Evolutionary conservation across 1,140 invertebrate genomes (phyloP).

Genomic region (Wasmannia auropunctata): DNA sequence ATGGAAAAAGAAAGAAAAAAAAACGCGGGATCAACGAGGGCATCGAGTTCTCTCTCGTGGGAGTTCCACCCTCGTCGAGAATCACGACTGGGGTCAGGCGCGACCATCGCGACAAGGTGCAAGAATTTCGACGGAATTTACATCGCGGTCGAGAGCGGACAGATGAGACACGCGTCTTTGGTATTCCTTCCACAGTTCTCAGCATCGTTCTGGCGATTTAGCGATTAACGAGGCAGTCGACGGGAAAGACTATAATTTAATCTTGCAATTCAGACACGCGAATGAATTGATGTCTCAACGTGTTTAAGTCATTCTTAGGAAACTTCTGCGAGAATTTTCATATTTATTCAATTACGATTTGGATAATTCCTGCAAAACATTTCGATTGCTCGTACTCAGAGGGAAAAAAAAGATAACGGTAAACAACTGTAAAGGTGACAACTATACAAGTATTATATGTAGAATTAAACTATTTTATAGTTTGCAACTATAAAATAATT

Average conservation of each 20-base stretch:
- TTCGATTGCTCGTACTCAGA: not conserved
- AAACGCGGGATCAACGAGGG: not conserved
- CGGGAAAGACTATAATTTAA: not conserved
- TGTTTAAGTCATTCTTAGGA: not conserved
- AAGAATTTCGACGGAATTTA: not conserved
- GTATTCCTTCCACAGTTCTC: conserved; percentile 25
- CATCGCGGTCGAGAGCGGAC: not conserved
- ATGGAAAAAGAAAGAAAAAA: not conserved
- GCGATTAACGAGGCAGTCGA: not conserved
- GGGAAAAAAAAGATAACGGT: no score
- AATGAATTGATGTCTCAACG: not conserved
- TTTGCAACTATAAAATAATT: no score
- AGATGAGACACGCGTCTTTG: not conserved
- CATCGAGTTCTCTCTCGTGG: conserved; percentile 54
- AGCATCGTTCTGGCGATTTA: not conserved
- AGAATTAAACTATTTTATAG: no score
- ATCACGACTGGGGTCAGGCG: conserved; percentile 13
- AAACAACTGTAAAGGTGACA: no score
- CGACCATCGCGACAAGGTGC: not conserved
- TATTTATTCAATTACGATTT: conserved; percentile 4
- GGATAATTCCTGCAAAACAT: not conserved
- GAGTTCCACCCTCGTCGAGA: conserved; percentile 63
- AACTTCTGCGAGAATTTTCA: not conserved
- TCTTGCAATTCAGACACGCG: not conserved
- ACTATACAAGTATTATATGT: no score